phyloP scores from a whole-genome alignment of 2,888 invertebrate genomes.

The Amorpha juglandis region DNA sequence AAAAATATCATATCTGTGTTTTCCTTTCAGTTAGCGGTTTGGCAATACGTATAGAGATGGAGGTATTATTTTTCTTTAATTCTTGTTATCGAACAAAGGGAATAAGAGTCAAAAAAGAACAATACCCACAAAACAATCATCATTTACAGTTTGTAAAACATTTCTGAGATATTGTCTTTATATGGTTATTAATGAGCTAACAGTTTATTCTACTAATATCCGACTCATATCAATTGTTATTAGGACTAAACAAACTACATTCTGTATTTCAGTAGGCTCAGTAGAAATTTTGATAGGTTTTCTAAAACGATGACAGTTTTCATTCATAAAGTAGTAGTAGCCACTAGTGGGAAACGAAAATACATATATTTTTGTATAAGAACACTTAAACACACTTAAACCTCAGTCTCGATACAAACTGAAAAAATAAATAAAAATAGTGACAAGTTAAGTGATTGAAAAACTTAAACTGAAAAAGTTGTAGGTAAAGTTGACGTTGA shows the following conservation, averaged over 20 bases:
- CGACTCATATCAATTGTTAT: no score
- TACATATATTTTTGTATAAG: no score
- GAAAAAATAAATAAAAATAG: background rate
- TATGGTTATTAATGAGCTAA: background rate
- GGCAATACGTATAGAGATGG: conserved; percentile 39
- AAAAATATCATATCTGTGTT: conserved; percentile 60
- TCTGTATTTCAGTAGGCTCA: no score
- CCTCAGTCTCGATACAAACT: background rate
- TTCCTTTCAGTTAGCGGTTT: conserved; percentile 54
- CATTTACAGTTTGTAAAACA: background rate
- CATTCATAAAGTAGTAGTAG: no score
- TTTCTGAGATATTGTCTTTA: background rate
- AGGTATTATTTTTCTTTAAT: conserved; percentile 16
- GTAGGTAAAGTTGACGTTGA: background rate
- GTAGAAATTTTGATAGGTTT: no score
- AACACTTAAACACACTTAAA: background rate
- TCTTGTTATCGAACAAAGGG: background rate
- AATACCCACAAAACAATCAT: conserved; percentile 1
- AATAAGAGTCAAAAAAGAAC: background rate
- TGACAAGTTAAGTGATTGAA: background rate
- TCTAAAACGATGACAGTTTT: no score
- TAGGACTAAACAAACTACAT: no score
- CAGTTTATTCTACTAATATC: background rate
- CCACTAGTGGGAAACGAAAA: no score
- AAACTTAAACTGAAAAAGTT: background rate